These are phyloP conservation scores for Saxidomus purpurata DNA, from an alignment of 1,140 invertebrate genomes.

Conservation along the genomic window DNA sequence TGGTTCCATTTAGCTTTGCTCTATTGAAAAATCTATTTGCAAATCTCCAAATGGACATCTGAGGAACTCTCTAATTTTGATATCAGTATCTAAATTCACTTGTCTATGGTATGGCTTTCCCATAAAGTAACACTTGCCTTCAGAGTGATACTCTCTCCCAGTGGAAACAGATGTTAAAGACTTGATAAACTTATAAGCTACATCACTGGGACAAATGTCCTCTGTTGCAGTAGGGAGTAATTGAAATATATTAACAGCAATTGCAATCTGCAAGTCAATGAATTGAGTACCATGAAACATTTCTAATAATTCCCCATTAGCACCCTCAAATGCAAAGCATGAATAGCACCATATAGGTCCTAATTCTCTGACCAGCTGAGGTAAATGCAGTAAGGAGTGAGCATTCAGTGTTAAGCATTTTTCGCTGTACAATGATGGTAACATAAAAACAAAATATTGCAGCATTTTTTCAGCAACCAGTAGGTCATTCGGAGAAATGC, in stretches of 20 bases:
- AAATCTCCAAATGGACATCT: no score
- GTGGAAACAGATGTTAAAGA: no score
- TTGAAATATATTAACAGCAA: neutral
- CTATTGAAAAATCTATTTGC: no score
- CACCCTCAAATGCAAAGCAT: constrained; percentile 65
- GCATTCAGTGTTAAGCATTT: neutral
- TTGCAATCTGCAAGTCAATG: neutral
- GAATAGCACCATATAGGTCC: neutral
- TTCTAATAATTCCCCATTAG: neutral
- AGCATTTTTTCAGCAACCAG: constrained; percentile 6
- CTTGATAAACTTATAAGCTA: no score
- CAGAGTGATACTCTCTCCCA: no score
- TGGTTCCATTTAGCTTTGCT: no score
- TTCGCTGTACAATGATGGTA: neutral
- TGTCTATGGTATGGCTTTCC: no score
- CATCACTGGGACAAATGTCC: neutral
- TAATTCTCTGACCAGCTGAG: neutral
- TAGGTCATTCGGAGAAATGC: constrained; percentile 43
- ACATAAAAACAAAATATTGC: constrained; percentile 34
- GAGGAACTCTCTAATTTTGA: no score
- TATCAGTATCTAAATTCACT: no score
- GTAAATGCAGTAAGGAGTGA: neutral
- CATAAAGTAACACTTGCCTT: no score
- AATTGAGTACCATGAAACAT: neutral
- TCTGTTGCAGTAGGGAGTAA: neutral